Conservation (phyloP, 2,797 vertebrate species). For the Sciurus carolinensis region DNA sequence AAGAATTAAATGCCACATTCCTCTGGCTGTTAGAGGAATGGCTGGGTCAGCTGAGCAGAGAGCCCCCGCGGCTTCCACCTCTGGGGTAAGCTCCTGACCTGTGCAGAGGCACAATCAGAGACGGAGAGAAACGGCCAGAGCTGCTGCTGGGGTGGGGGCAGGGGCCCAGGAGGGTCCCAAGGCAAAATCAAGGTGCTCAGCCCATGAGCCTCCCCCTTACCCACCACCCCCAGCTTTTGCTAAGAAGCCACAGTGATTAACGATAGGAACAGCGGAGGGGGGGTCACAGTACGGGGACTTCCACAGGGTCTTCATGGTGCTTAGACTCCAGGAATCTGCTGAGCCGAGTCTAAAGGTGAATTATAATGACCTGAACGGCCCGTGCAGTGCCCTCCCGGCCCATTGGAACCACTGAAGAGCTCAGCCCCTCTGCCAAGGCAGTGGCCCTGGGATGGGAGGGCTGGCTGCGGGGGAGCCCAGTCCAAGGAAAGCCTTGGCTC, state of each 20-base stretch:
- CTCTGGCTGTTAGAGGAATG: not conserved
- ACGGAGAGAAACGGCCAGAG: not conserved
- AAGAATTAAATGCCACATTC: not conserved
- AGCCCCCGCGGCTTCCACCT: not conserved
- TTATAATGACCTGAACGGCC: no score
- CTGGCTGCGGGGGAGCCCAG: rapidly evolving
- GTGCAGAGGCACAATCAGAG: not conserved
- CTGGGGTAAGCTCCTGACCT: not conserved
- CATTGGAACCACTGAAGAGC: not conserved
- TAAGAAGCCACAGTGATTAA: not conserved
- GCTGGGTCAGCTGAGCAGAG: not conserved
- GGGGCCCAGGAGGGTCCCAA: not conserved
- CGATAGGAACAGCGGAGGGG: no score
- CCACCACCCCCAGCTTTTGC: not conserved
- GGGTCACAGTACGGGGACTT: no score
- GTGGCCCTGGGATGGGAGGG: not conserved
- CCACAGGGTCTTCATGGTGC: not conserved
- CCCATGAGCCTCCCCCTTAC: not conserved
- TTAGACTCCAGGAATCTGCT: not conserved
- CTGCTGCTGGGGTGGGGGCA: not conserved
- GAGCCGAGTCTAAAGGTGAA: not conserved
- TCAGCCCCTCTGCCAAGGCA: not conserved
- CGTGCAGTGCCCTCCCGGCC: not conserved
- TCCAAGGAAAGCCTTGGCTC: not conserved
- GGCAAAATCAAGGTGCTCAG: not conserved